Evolutionary conservation across 2,113 vertebrate species (phyloP).

Genomic region (Platichthys stellatus): DNA sequence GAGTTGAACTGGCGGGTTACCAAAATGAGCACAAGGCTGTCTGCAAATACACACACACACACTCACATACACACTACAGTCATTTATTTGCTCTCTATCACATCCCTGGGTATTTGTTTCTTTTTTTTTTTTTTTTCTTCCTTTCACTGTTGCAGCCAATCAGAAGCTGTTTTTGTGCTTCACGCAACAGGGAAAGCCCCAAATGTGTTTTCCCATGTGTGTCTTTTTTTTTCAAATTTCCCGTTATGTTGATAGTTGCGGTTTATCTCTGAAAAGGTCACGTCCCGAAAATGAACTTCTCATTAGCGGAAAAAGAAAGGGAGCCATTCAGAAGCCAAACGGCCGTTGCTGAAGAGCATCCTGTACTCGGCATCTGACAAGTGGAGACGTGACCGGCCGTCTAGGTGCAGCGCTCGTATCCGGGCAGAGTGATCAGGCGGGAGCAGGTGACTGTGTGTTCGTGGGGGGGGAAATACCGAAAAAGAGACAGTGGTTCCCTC

Average conservation of each 20-base stretch:
- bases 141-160: conserved; percentile 26
- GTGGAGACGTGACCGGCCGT: conserved; percentile 4
- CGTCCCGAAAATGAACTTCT: conserved; percentile 62
- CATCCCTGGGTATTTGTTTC: conserved; percentile 33
- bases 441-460: conserved; percentile 16
- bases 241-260: conserved; percentile 28
- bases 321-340: conserved; percentile 40
- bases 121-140: conserved; percentile 5
- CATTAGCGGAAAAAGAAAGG: conserved; percentile 20
- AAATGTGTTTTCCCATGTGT: conserved; percentile 62
- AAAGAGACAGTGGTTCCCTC: background rate
- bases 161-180: conserved; percentile 22
- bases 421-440: conserved; percentile 11
- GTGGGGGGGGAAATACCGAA: background rate
- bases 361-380: conserved; percentile 9
- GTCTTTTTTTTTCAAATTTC: conserved; percentile 8
- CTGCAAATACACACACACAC: conserved; percentile 26
- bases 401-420: background rate
- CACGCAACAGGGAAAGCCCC: conserved; percentile 65
- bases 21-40: conserved; percentile 71
- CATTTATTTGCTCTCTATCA: conserved; percentile 52
- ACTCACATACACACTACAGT: background rate
- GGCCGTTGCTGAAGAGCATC: conserved; percentile 16
- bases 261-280: conserved; percentile 64
- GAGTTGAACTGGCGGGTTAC: conserved; percentile 67